Evolutionary conservation across 1,140 invertebrate genomes (phyloP), one percentile per base, ranked within the genome.

Genomic region (Chrysomallon squamiferum): DNA sequence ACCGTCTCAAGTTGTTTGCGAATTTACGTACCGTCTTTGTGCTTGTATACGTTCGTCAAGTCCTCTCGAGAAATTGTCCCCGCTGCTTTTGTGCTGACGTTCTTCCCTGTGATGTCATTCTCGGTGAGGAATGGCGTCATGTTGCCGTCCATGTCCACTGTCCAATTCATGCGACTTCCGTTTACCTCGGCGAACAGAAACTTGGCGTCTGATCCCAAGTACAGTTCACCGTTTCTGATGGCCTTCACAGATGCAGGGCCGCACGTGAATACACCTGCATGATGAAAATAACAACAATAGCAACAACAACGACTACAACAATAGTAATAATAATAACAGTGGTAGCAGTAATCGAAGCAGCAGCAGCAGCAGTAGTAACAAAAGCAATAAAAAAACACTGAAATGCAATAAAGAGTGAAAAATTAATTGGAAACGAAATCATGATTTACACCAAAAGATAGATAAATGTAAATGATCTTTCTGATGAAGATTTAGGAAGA

Each of bases 101-200:
- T 72, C 3, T 65, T 62, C 13, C 81, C 81, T 27, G 77, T 75
- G n/a, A 75, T 71, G 41, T 69, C 58, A 15, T 52, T 58, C 27
- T 79, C 78, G n/a, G 70, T 49, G 2, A 62, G 56, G 41, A 80
- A 68, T 29, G 75, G 60, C 29, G 49, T 68, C 81, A 81, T 81
- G 59, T 80, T 79, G 1, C 79, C 81, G 13, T 81, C 78, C 2
- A 61, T 11, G 38, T 80, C 74, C 7, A 83, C 72, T 20, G 70
- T 67, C 81, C 81, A 80, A 49, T 74, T 68, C 20, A 76, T 65
- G 7, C 72, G 62, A 22, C 72, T 73, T 11, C 73, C 78, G 57
- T 79, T 75, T 6, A 96, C 94, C 87, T 88, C 87, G 35, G 94
- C 91, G 78, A 92, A 96, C 0, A 96, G 85, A 77, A 95, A 96